These are phyloP conservation scores for Zosterops borbonicus DNA, from an alignment of 2,113 vertebrate genomes.

Conservation along the genomic window DNA sequence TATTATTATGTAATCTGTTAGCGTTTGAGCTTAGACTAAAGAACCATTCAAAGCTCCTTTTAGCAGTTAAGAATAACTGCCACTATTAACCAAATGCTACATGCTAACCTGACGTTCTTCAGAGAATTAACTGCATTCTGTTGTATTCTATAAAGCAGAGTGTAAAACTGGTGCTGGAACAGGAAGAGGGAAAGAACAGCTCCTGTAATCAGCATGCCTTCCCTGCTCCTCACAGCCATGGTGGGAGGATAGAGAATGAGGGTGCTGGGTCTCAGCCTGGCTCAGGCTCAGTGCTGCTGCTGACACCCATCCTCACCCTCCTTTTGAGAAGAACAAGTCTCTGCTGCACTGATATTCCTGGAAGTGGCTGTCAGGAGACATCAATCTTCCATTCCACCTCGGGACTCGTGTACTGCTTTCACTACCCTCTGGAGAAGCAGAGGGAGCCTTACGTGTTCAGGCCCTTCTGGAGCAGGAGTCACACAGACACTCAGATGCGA, in stretches of 20 bases:
- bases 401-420: not conserved
- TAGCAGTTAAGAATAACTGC: not conserved
- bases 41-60: not conserved
- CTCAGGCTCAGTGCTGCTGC: not conserved
- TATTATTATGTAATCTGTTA: not conserved
- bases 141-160: not conserved
- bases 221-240: not conserved
- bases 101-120: not conserved
- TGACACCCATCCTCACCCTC: not conserved
- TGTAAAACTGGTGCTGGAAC: not conserved
- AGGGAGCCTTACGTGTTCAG: not conserved
- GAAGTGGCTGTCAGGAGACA: not conserved
- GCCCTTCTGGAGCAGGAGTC: not conserved
- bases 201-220: rapidly evolving
- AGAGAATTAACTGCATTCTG: not conserved
- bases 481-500: not conserved
- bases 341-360: not conserved
- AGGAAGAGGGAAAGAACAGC: not conserved
- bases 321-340: not conserved
- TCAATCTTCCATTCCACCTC: not conserved
- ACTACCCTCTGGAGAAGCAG: not conserved
- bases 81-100: not conserved
- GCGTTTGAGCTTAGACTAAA: not conserved
- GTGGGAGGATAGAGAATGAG: not conserved
- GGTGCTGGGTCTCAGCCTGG: not conserved